phyloP scores from a whole-genome alignment of 2,113 vertebrate species.

The Cyanocitta stelleri region DNA sequence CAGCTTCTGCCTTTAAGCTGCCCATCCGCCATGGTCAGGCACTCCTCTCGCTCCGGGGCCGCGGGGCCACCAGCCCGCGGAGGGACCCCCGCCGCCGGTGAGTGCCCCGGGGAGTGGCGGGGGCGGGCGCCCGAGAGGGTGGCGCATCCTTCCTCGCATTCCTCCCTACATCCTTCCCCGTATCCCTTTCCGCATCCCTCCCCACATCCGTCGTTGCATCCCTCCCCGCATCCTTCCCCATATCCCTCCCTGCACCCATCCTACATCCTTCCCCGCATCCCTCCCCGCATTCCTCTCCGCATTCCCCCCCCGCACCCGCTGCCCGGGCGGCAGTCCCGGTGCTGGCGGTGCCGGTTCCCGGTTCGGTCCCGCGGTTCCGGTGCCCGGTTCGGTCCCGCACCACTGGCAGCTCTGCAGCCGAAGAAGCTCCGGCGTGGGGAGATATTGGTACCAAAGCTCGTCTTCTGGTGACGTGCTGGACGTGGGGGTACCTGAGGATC shows the following conservation, averaged over 20 bases:
- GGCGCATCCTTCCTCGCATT: too few relatives aligned
- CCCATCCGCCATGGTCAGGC: background rate
- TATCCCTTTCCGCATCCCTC: background rate
- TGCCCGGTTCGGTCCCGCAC: background rate
- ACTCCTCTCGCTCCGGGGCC: background rate
- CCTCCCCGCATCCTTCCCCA: background rate
- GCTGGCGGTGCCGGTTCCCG: background rate
- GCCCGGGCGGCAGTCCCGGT: background rate
- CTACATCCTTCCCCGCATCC: too few relatives aligned
- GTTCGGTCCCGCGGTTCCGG: background rate
- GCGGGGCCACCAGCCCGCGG: background rate
- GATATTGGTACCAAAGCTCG: background rate
- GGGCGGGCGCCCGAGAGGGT: background rate
- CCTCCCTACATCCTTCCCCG: accelerated
- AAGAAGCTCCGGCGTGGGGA: background rate
- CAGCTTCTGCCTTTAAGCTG: background rate
- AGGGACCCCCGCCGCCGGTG: background rate
- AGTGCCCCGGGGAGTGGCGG: background rate
- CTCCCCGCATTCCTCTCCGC: background rate
- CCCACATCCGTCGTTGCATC: too few relatives aligned
- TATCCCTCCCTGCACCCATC: background rate
- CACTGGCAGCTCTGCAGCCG: background rate
- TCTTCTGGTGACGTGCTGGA: background rate
- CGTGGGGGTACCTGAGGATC: background rate
- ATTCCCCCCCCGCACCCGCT: background rate